These are phyloP conservation scores for Drosophila merina DNA, from an alignment of 2,888 invertebrate species.

Conservation along the genomic window DNA sequence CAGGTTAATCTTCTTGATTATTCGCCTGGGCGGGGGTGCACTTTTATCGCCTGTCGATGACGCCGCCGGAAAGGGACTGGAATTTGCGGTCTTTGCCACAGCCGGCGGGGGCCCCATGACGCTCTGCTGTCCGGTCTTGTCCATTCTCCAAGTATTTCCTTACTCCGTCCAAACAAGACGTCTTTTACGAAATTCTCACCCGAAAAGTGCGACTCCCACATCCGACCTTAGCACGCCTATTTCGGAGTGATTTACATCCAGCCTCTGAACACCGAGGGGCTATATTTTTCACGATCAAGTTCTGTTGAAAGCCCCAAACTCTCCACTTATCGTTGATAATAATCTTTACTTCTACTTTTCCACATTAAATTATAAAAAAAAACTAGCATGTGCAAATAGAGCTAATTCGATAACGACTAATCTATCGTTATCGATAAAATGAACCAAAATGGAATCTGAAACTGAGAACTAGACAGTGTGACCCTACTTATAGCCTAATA, in stretches of 20 bases:
- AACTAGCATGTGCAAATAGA: slow-evolving; percentile 41
- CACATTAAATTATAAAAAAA: slow-evolving; percentile 16
- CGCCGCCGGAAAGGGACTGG: slow-evolving; percentile 3
- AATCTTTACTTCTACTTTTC: slow-evolving; percentile 13
- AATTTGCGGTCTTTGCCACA: slow-evolving; percentile 3
- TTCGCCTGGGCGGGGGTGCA: slow-evolving; percentile 56
- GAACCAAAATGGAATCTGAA: not conserved
- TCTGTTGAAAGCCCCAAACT: not conserved
- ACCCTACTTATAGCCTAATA: no score
- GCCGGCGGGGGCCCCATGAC: slow-evolving; percentile 32
- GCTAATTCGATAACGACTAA: not conserved
- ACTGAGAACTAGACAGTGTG: not conserved
- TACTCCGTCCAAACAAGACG: no score
- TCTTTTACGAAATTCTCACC: slow-evolving; percentile 10
- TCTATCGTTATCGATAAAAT: not conserved
- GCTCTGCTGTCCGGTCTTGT: slow-evolving; percentile 3
- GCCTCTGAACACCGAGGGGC: not conserved
- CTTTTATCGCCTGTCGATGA: slow-evolving; percentile 5
- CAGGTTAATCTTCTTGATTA: slow-evolving; percentile 79
- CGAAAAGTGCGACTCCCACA: slow-evolving; percentile 8
- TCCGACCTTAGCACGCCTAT: not conserved
- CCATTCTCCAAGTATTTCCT: slow-evolving; percentile 2
- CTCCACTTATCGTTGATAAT: not conserved
- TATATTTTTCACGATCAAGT: not conserved
- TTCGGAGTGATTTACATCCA: not conserved